Evolutionary conservation across 2,888 invertebrate genomes (phyloP).

Genomic region (Camptogramma bilineatum): DNA sequence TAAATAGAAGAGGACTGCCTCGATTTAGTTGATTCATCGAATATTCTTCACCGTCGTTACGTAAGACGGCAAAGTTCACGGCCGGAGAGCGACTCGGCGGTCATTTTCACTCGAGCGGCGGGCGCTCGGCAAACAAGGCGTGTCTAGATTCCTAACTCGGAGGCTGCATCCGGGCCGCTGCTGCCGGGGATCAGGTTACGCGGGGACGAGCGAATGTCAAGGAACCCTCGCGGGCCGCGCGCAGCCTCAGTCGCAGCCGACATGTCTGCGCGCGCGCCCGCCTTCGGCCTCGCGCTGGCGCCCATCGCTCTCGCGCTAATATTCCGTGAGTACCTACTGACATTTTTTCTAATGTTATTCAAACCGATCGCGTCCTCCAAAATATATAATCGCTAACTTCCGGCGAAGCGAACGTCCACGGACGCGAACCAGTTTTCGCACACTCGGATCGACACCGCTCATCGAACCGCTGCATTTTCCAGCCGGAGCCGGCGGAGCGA

Average conservation of each 20-base stretch:
- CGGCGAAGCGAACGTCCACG: conserved; percentile 7
- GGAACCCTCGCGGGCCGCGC: conserved; percentile 69
- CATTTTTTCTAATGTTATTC: conserved; percentile 18
- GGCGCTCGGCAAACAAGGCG: conserved; percentile 69
- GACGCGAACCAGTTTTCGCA: conserved; percentile 22
- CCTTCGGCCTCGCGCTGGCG: conserved; percentile 42
- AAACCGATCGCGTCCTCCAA: conserved; percentile 9
- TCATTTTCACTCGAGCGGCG: conserved; percentile 66
- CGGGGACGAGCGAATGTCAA: conserved; percentile 82
- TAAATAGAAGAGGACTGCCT: conserved; percentile 32
- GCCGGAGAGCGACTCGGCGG: conserved; percentile 60
- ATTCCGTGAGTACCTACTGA: conserved; percentile 62
- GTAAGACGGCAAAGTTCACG: conserved; percentile 77
- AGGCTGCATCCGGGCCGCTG: conserved; percentile 83
- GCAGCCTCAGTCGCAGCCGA: conserved; percentile 70
- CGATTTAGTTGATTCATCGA: conserved; percentile 55
- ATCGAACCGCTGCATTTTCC: conserved; percentile 44
- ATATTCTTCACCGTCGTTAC: conserved; percentile 62
- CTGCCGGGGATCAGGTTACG: conserved; percentile 72
- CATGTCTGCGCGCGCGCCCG: conserved; percentile 77
- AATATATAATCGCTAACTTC: conserved; percentile 9
- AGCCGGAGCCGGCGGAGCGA: conserved; percentile 59
- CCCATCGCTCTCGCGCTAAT: conserved; percentile 48
- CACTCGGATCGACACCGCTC: conserved; percentile 4
- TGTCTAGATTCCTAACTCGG: conserved; percentile 77